These are phyloP conservation scores for Engraulis encrasicolus DNA, from an alignment of 2,113 vertebrate species.

Conservation along the genomic window DNA sequence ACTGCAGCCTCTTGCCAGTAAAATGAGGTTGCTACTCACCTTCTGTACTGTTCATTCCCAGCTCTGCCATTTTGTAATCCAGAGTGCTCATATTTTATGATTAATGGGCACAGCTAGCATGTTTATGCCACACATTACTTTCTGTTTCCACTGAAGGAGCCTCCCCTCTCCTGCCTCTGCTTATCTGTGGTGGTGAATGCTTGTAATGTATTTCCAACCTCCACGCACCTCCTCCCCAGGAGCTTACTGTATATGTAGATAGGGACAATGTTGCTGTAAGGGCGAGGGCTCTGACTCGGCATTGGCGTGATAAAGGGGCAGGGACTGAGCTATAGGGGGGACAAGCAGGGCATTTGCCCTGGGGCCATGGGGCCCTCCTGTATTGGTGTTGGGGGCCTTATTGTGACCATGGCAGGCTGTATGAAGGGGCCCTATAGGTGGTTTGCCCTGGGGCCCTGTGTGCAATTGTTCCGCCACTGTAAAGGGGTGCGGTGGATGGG, in stretches of 20 bases:
- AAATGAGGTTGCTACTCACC: conserved; percentile 9
- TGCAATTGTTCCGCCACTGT: too few species aligned
- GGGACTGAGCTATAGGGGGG: too few species aligned
- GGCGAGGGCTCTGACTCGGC: not conserved
- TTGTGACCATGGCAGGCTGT: too few species aligned
- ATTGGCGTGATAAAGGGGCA: not conserved
- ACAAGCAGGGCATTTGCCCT: too few species aligned
- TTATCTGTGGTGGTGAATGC: conserved; percentile 5
- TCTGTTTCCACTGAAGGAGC: conserved; percentile 8
- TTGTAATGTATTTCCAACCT: not conserved
- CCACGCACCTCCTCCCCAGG: not conserved
- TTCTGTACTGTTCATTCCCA: conserved; percentile 1
- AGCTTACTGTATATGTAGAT: not conserved
- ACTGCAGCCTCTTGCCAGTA: not conserved
- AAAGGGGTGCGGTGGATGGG: too few species aligned
- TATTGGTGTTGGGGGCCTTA: too few species aligned
- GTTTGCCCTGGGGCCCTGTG: too few species aligned
- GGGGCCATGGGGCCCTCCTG: too few species aligned
- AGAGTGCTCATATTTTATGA: conserved; percentile 5
- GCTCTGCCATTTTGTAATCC: conserved; percentile 1
- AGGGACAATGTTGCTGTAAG: not conserved
- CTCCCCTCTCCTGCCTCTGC: not conserved
- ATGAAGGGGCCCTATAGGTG: too few species aligned
- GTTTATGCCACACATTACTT: conserved; percentile 12
- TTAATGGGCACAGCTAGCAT: not conserved